Percentiles rank a stretch among this genome's conserved stretches.
These are phyloP conservation scores for Pyrrhura leucotis DNA, from an alignment of 2,797 vertebrate species.

Conservation along the genomic window DNA sequence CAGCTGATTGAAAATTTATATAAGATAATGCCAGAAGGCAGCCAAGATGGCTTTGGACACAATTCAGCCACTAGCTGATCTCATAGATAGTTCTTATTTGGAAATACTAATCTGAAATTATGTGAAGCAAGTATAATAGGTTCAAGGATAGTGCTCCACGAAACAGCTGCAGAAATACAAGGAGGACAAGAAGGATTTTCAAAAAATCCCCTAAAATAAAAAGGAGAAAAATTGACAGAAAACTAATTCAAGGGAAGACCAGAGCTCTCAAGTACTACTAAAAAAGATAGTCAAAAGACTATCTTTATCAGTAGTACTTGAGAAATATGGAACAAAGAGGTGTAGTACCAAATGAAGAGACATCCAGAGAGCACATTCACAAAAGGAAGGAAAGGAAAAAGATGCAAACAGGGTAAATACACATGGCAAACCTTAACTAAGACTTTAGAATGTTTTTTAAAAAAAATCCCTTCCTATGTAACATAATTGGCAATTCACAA, in stretches of 20 bases:
- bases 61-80: background rate
- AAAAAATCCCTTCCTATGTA: background rate
- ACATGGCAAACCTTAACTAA: background rate
- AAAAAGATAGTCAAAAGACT: background rate
- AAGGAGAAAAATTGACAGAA: background rate
- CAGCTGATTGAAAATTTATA: background rate
- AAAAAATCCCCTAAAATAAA: background rate
- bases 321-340: background rate
- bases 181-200: background rate
- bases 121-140: background rate
- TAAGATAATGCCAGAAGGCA: background rate
- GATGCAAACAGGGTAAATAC: background rate
- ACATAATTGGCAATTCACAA: background rate
- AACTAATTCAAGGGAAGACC: background rate
- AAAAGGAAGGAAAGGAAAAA: background rate
- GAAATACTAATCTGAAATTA: background rate
- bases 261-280: background rate
- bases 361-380: background rate
- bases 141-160: background rate
- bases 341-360: background rate
- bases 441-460: background rate
- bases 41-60: background rate
- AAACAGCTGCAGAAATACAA: background rate
- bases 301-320: fast-evolving
- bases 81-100: background rate